Percentiles rank a stretch among this genome's conserved stretches.
These are phyloP conservation scores for Drosophila eugracilis DNA, from an alignment of 1,140 invertebrate genomes.

Conservation along the genomic window DNA sequence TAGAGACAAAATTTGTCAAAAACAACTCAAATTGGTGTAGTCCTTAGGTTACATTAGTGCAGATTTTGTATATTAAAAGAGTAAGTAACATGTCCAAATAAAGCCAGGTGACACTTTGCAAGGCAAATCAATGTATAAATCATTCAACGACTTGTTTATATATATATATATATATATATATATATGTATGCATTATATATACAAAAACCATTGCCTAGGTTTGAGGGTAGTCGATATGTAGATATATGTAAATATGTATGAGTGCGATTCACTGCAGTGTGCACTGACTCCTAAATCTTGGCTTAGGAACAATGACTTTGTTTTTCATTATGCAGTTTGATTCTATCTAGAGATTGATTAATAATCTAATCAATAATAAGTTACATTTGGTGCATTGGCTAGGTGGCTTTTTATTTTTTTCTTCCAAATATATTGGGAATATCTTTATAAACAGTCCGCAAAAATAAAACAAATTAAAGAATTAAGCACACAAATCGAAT, in stretches of 20 bases:
- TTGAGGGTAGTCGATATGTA: conserved; percentile 2
- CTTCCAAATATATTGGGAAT: conserved; percentile 9
- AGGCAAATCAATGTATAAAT: conserved; percentile 41
- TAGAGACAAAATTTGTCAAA: conserved; percentile 24
- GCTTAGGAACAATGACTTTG: conserved; percentile 15
- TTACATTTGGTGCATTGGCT: conserved; percentile 48
- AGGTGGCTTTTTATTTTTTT: conserved; percentile 7
- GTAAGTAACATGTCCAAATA: conserved; percentile 1
- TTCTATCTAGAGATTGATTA: conserved; percentile 31
- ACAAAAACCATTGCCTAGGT: conserved; percentile 13
- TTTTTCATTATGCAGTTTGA: conserved; percentile 7
- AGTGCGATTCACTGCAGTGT: conserved; percentile 9
- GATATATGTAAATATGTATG: conserved; percentile 1
- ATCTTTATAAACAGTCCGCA: conserved; percentile 4
- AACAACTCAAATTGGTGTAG: conserved; percentile 12
- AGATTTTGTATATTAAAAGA: conserved; percentile 2
- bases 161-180: conserved; percentile 26
- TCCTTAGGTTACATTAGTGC: conserved; percentile 44
- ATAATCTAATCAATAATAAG: conserved; percentile 14
- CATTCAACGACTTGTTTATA: conserved; percentile 6
- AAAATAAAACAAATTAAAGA: conserved; percentile 39
- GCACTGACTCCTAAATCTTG: not conserved
- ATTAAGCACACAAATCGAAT: conserved; percentile 36
- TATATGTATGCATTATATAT: conserved; percentile 40
- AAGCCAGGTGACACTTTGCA: conserved; percentile 40